phyloP scores from a whole-genome alignment of 2,113 vertebrate species.

The Chaetorhynchus papuensis region DNA sequence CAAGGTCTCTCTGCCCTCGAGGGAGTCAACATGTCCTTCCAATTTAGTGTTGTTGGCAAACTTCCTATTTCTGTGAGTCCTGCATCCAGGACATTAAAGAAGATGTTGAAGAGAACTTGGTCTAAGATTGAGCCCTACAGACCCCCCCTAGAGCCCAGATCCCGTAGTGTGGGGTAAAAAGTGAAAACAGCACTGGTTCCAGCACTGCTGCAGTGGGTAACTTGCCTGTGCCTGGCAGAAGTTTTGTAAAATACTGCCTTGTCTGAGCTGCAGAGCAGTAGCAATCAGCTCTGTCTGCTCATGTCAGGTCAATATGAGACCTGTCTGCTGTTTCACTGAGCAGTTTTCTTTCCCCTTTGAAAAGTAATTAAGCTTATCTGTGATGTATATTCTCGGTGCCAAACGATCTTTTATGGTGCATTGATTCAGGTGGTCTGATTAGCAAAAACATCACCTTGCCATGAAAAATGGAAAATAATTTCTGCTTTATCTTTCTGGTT shows the following conservation, averaged over 20 bases:
- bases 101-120: not conserved
- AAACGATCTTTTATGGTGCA: not conserved
- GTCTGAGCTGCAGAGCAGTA: not conserved
- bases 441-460: not conserved
- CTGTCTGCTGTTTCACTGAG: not conserved
- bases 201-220: not conserved
- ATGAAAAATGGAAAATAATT: constrained; percentile 5
- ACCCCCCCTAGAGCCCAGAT: not conserved
- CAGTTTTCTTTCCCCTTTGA: not conserved
- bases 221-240: not conserved
- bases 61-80: not conserved
- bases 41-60: not conserved
- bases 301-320: not conserved
- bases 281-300: not conserved
- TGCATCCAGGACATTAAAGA: not conserved
- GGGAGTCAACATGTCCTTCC: not conserved
- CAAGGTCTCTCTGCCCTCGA: not conserved
- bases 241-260: not conserved
- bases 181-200: not conserved
- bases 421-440: not conserved
- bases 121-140: not conserved
- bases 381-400: not conserved
- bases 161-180: not conserved
- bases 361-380: constrained; percentile 3
- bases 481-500: not conserved